Percentiles rank a stretch among this genome's conserved stretches.
Conservation (phyloP, 2,113 vertebrate species). For the Etia nguti region DNA sequence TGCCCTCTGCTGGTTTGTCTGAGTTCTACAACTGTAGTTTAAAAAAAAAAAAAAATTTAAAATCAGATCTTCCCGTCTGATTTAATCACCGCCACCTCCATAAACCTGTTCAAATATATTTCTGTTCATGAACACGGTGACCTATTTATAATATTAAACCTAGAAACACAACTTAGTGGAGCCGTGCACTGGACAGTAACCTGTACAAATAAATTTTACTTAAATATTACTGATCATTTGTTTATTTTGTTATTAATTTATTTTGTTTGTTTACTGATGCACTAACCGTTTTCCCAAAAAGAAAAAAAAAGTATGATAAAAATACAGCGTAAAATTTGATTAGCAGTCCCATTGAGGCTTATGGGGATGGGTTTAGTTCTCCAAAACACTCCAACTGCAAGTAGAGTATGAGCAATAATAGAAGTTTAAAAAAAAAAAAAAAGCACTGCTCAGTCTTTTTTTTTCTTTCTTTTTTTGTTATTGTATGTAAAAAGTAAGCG, state of each 20-base stretch:
- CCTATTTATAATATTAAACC: not conserved
- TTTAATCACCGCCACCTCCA: not conserved
- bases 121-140: not conserved
- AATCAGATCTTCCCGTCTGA: not conserved
- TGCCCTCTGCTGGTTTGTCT: conserved; percentile 50
- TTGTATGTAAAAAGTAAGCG: not conserved
- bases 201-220: not conserved
- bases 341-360: not conserved
- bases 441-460: not conserved
- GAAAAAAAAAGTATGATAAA: not conserved
- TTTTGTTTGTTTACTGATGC: not conserved
- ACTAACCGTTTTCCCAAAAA: not conserved
- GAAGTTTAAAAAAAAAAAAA: not conserved
- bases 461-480: not conserved
- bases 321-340: not conserved
- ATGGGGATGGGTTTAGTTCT: not conserved
- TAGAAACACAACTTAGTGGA: not conserved
- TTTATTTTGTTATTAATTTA: not conserved
- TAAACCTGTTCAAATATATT: not conserved
- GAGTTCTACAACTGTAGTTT: conserved; percentile 3
- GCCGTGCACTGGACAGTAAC: not conserved
- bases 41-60: not conserved
- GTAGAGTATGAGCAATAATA: not conserved
- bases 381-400: not conserved
- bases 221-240: not conserved